These are phyloP conservation scores for Phaetusa simplex DNA, from an alignment of 2,113 vertebrate genomes.

Conservation along the genomic window DNA sequence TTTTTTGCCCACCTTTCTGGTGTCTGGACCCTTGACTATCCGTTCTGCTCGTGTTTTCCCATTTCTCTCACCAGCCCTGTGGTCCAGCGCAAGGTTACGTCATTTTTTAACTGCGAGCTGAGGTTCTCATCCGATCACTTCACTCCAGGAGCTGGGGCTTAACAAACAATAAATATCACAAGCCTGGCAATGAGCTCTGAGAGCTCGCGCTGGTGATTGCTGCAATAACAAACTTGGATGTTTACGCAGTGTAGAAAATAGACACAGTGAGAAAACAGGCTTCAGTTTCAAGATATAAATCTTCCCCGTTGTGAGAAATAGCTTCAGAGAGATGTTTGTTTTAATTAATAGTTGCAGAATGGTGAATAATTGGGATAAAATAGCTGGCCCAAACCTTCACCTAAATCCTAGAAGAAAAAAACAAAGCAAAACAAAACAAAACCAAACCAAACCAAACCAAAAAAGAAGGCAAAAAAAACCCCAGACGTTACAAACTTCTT, in stretches of 20 bases:
- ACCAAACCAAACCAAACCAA: background rate
- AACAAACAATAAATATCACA: conserved; percentile 53
- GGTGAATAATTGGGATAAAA: conserved; percentile 46
- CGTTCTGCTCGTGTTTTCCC: background rate
- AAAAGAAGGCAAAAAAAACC: background rate
- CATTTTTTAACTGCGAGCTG: background rate
- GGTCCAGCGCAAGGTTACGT: background rate
- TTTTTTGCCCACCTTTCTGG: background rate
- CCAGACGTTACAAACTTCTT: background rate
- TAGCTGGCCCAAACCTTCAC: conserved; percentile 2
- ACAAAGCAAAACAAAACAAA: background rate
- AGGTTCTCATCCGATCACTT: conserved; percentile 19
- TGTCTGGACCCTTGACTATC: background rate
- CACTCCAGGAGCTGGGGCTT: conserved; percentile 23
- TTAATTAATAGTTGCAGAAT: conserved; percentile 58
- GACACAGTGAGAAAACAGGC: conserved; percentile 35
- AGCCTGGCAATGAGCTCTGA: conserved; percentile 24
- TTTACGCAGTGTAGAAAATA: conserved; percentile 42
- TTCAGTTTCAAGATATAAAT: conserved; percentile 57
- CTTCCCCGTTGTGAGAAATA: conserved; percentile 42
- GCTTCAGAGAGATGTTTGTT: conserved; percentile 53
- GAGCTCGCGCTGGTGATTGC: background rate
- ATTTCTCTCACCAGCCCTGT: background rate
- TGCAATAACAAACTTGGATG: conserved; percentile 51
- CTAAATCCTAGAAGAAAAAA: background rate